phyloP scores from a whole-genome alignment of 1,140 invertebrate species.

The Tenebrio molitor region DNA sequence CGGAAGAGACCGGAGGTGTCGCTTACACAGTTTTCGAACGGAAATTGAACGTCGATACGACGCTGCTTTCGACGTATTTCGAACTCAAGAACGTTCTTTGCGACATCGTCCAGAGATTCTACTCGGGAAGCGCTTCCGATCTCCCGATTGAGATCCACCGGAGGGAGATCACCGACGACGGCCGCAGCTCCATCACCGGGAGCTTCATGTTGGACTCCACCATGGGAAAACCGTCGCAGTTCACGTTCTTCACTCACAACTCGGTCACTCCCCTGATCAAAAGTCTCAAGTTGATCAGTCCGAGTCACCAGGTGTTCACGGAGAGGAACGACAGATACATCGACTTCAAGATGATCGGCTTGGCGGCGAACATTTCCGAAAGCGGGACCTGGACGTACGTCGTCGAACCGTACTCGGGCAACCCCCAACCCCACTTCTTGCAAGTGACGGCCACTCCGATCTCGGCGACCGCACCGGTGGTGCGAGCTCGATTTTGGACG shows the following conservation, averaged over 20 bases:
- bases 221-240: slow-evolving; percentile 67
- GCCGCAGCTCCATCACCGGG: slow-evolving; percentile 66
- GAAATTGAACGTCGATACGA: slow-evolving; percentile 68
- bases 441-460: slow-evolving; percentile 70
- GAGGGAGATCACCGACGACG: slow-evolving; percentile 67
- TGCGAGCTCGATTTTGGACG: slow-evolving; percentile 66
- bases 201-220: slow-evolving; percentile 68
- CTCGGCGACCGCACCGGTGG: slow-evolving; percentile 62
- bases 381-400: slow-evolving; percentile 73
- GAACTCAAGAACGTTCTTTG: slow-evolving; percentile 69
- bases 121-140: slow-evolving; percentile 68
- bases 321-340: slow-evolving; percentile 67
- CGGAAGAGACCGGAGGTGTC: slow-evolving; percentile 66
- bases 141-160: slow-evolving; percentile 71
- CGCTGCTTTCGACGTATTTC: slow-evolving; percentile 69
- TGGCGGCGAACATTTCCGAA: slow-evolving; percentile 70
- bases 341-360: slow-evolving; percentile 68
- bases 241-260: slow-evolving; percentile 68
- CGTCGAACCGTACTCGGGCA: slow-evolving; percentile 71
- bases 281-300: slow-evolving; percentile 66
- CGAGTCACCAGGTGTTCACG: slow-evolving; percentile 66
- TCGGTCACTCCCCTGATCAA: slow-evolving; percentile 68
- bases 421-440: slow-evolving; percentile 72
- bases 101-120: slow-evolving; percentile 68
- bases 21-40: slow-evolving; percentile 69